phyloP scores from a whole-genome alignment of 2,113 vertebrate species.

The Antennarius striatus region DNA sequence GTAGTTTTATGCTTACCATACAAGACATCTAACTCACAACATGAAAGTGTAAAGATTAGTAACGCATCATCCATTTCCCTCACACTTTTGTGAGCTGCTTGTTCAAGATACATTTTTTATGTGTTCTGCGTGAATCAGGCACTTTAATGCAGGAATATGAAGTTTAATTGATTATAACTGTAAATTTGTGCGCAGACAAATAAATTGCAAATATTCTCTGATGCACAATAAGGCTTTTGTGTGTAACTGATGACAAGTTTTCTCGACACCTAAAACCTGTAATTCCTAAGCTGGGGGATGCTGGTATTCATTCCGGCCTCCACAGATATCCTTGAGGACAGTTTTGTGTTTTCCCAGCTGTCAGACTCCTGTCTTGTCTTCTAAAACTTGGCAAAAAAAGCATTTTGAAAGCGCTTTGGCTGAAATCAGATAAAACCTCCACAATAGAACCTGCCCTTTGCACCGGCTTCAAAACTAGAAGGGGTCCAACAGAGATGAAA shows the following conservation, averaged over 20 bases:
- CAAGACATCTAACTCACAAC: neutral
- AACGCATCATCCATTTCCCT: too few relatives aligned
- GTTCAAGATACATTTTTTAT: neutral
- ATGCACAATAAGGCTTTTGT: slow-evolving; percentile 58
- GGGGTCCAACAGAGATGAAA: too few relatives aligned
- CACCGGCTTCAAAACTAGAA: too few relatives aligned
- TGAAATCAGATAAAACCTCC: slow-evolving; percentile 4
- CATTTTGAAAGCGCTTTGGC: slow-evolving; percentile 51
- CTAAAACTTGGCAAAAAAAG: slow-evolving; percentile 45
- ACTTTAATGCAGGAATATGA: slow-evolving; percentile 2
- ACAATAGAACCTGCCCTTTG: too few relatives aligned
- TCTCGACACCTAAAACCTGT: slow-evolving; percentile 66
- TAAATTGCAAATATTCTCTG: slow-evolving; percentile 15
- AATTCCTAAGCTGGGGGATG: slow-evolving; percentile 67
- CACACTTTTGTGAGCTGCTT: too few relatives aligned
- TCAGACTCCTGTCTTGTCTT: slow-evolving; percentile 61
- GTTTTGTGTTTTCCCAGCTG: slow-evolving; percentile 64
- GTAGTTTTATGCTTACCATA: neutral
- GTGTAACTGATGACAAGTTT: slow-evolving; percentile 64
- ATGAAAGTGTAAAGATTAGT: too few relatives aligned
- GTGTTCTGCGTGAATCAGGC: neutral
- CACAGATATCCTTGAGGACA: slow-evolving; percentile 42
- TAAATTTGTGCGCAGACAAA: neutral
- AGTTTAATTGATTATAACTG: slow-evolving; percentile 19
- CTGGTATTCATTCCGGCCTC: slow-evolving; percentile 61